Conservation (phyloP, 2,888 invertebrate species). For the Drosophila affinis region DNA sequence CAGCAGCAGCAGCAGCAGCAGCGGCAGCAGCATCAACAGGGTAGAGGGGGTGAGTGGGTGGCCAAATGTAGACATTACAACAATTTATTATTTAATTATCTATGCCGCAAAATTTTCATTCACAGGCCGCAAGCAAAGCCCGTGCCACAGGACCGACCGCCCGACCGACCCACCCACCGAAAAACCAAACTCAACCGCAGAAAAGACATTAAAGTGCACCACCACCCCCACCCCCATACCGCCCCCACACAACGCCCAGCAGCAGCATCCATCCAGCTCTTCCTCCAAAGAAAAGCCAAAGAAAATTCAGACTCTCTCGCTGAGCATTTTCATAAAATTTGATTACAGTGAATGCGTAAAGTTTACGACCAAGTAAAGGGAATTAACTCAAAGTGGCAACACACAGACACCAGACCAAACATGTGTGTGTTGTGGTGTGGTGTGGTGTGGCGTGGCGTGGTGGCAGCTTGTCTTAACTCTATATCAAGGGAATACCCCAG, state of each 20-base stretch:
- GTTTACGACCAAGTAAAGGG: constrained; percentile 69
- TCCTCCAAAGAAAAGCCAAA: constrained; percentile 31
- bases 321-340: constrained; percentile 69
- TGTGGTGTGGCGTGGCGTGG: constrained; percentile 16
- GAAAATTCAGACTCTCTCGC: constrained; percentile 24
- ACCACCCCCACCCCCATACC: constrained; percentile 1
- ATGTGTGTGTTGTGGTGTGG: background rate
- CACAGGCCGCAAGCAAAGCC: constrained; percentile 47
- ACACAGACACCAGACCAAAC: constrained; percentile 9
- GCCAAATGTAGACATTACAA: constrained; percentile 68
- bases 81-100: constrained; percentile 75
- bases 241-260: background rate
- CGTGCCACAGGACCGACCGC: constrained; percentile 13
- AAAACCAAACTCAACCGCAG: constrained; percentile 35
- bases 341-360: constrained; percentile 73
- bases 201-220: constrained; percentile 52
- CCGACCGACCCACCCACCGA: constrained; percentile 5
- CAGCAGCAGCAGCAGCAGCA: constrained; percentile 4
- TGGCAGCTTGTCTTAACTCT: constrained; percentile 37
- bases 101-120: constrained; percentile 68
- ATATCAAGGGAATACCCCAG: constrained; percentile 25
- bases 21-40: constrained; percentile 6
- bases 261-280: background rate
- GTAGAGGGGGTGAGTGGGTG: constrained; percentile 1
- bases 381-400: constrained; percentile 65